Evolutionary conservation across 2,888 invertebrate genomes (phyloP).

Genomic region (Pristionchus japonicus): DNA sequence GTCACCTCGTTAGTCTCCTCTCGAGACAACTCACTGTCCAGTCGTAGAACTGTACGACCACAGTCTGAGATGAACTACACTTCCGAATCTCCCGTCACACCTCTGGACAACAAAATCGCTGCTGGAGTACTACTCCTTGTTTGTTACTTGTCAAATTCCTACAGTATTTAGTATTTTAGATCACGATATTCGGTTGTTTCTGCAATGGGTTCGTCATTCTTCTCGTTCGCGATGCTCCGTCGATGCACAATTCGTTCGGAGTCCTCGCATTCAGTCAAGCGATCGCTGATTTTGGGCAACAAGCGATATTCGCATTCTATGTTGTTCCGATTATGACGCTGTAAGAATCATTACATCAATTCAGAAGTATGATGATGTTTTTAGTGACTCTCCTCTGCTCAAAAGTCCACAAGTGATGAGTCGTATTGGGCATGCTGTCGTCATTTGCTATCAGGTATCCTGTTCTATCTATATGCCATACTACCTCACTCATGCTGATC

Average conservation of each 20-base stretch:
- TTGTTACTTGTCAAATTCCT: background rate
- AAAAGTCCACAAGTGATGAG: background rate
- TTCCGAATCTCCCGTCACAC: background rate
- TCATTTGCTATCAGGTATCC: constrained; percentile 17
- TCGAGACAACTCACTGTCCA: background rate
- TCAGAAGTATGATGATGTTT: background rate
- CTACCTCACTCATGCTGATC: no score
- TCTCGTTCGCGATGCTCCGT: background rate
- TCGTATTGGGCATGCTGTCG: background rate
- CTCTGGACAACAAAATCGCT: background rate
- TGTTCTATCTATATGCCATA: no score
- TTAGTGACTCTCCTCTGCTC: no score
- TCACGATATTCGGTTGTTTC: background rate
- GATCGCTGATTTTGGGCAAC: background rate
- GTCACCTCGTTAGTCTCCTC: background rate
- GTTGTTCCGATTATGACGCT: background rate
- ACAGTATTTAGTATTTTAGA: background rate
- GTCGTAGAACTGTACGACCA: background rate
- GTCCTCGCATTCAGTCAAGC: constrained; percentile 6
- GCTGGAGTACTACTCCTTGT: background rate
- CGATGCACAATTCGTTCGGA: background rate
- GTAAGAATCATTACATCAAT: background rate
- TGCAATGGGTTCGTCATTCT: background rate
- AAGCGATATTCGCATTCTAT: constrained; percentile 5
- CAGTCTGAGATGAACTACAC: background rate